Base-by-base conservation (phyloP, 2,888 invertebrate species). In the Nematopogon swammerdamellus region DNA sequence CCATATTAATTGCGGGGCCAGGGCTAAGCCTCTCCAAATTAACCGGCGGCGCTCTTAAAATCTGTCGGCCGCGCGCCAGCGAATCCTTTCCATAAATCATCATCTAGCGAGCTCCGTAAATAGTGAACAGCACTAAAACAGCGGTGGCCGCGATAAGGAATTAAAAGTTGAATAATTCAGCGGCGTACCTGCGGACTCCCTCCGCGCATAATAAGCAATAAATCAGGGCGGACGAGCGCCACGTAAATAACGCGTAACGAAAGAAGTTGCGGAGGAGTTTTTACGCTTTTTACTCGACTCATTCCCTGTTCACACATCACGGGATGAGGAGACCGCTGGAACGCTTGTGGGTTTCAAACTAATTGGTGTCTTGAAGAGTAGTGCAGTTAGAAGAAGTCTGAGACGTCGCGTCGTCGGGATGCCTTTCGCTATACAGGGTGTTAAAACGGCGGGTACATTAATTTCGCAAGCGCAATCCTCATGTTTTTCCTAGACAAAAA, bases 151-250 rank as follows among this genome's bases (percentile, higher is more conserved):
- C 67, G 72, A 74, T 79, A 72, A 73, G 69, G 70, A 76, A 76
- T 77, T 77, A 76, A 76, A 76, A 72, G 68, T 67, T 75, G 73
- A 76, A 79, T 77, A 73, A 76, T 76, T 75, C 76, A 71, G 68
- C 68, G 69, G 49, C 51, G 46, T 50, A 51, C 54, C 52, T 52
- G 54, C 16, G 36, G 36, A 36, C 6, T 36, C 36, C 14, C 36
- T 3, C 36, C 14, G 11, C 36, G 36, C 6, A 36, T 36, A 36
- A 36, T 36, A 36, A 36, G 36, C 36, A 14, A 36, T 36, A 36
- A 36, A 36, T 36, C 36, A 36, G 8, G 3, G n/a, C 3, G 14
- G 11, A 36, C 36, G 36, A 36, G n/a, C 4, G 25, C 6, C 36
- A 14, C n/a, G 25, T 36, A 36, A 36, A 36, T 14, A 36, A 14